phyloP scores from a whole-genome alignment of 1,140 invertebrate genomes.

The Drosophila erecta region DNA sequence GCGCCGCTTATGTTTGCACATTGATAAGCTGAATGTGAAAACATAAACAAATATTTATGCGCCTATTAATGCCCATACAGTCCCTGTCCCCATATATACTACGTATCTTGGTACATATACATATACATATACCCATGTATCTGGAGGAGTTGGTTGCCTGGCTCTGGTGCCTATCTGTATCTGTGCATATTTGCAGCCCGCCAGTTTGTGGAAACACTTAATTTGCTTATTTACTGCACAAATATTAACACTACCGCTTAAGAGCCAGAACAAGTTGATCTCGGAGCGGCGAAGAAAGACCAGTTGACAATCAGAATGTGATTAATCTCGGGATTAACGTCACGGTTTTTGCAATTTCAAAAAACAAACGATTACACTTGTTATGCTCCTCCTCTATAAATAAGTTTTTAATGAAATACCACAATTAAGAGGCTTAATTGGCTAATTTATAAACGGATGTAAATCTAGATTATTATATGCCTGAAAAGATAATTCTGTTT shows the following conservation, averaged over 20 bases:
- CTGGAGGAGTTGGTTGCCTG: conserved; percentile 1
- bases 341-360: conserved; percentile 32
- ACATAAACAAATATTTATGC: conserved; percentile 73
- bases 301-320: conserved; percentile 31
- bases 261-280: conserved; percentile 42
- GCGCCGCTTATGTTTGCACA: conserved; percentile 61
- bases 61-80: conserved; percentile 49
- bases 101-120: not conserved
- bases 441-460: not conserved
- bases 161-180: conserved; percentile 23
- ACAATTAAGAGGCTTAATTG: not conserved
- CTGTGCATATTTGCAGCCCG: conserved; percentile 38
- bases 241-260: conserved; percentile 43
- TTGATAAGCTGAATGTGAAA: conserved; percentile 71
- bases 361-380: conserved; percentile 17
- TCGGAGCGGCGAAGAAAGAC: conserved; percentile 7
- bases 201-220: conserved; percentile 41
- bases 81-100: conserved; percentile 9
- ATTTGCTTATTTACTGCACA: conserved; percentile 52
- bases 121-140: conserved; percentile 10
- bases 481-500: too few species aligned
- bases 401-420: not conserved
- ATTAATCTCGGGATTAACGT: conserved; percentile 35
- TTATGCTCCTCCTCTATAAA: conserved; percentile 22
- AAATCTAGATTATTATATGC: not conserved